Evolutionary conservation across 2,113 vertebrate species (phyloP).

Genomic region (Brachionichthys hirsutus): DNA sequence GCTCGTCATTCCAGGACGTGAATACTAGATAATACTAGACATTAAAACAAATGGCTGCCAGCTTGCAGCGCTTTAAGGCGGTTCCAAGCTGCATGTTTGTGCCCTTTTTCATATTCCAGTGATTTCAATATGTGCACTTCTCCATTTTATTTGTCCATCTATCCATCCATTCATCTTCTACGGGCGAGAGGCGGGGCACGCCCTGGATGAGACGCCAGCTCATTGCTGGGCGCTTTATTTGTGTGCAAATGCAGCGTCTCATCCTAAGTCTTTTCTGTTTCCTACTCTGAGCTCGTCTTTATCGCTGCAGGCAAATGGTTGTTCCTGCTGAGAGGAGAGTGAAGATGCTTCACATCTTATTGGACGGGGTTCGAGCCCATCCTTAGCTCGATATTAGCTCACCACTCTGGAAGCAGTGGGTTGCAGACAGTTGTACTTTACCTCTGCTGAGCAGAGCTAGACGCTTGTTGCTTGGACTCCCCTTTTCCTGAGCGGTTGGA

Average conservation of each 20-base stretch:
- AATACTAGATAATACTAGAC: constrained; percentile 20
- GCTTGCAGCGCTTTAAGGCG: constrained; percentile 14
- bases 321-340: constrained; percentile 53
- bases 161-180: background rate
- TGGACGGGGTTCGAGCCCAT: constrained; percentile 30
- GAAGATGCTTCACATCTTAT: constrained; percentile 32
- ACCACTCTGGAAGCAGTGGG: constrained; percentile 35
- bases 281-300: constrained; percentile 49
- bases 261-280: constrained; percentile 42
- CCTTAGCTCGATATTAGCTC: constrained; percentile 43
- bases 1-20: constrained; percentile 33
- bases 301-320: constrained; percentile 53
- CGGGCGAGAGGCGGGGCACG: too few relatives aligned
- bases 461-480: constrained; percentile 45
- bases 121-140: constrained; percentile 31
- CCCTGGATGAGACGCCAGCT: too few relatives aligned
- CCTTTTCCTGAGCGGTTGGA: constrained; percentile 25
- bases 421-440: constrained; percentile 53
- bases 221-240: too few relatives aligned
- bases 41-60: constrained; percentile 34
- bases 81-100: constrained; percentile 32
- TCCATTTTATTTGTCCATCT: constrained; percentile 19
- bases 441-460: constrained; percentile 48
- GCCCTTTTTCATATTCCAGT: constrained; percentile 42
- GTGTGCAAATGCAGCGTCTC: too few relatives aligned